A percentile compares a stretch with the other conserved stretches of the same genome.
phyloP scores from a whole-genome alignment of 2,888 invertebrate genomes.

The Digitonthophagus gazella region DNA sequence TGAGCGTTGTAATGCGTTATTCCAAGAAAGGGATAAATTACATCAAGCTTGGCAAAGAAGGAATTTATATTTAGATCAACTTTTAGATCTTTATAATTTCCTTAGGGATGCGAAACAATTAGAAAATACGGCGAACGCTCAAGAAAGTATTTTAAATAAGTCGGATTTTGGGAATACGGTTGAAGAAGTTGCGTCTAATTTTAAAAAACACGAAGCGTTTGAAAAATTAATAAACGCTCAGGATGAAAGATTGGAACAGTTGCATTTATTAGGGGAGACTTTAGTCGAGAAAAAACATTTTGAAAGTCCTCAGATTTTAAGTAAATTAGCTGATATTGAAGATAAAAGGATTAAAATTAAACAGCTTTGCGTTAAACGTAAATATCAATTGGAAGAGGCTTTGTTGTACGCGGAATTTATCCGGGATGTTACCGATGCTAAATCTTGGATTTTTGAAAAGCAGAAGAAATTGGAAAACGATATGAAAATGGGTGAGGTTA shows the following conservation, averaged over 20 bases:
- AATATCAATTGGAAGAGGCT: constrained; percentile 70
- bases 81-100: constrained; percentile 93
- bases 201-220: constrained; percentile 93
- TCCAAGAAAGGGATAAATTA: constrained; percentile 75
- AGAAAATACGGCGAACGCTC: constrained; percentile 82
- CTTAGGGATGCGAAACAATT: constrained; percentile 90
- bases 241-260: constrained; percentile 80
- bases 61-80: constrained; percentile 84
- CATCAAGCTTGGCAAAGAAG: constrained; percentile 86
- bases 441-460: constrained; percentile 90
- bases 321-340: constrained; percentile 72
- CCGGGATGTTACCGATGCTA: constrained; percentile 86
- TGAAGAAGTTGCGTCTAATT: constrained; percentile 85
- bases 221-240: constrained; percentile 85
- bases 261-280: constrained; percentile 84
- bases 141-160: constrained; percentile 72
- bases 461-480: constrained; percentile 82
- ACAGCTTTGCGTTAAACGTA: constrained; percentile 65
- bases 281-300: constrained; percentile 89
- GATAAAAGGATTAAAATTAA: constrained; percentile 68
- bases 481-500: constrained; percentile 71
- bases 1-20: constrained; percentile 71
- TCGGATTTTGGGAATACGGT: constrained; percentile 75
- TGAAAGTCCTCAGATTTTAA: constrained; percentile 76
- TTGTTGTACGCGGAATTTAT: constrained; percentile 87